Evolutionary conservation across 2,888 invertebrate species (phyloP).

Genomic region (Nemoura dubitans): DNA sequence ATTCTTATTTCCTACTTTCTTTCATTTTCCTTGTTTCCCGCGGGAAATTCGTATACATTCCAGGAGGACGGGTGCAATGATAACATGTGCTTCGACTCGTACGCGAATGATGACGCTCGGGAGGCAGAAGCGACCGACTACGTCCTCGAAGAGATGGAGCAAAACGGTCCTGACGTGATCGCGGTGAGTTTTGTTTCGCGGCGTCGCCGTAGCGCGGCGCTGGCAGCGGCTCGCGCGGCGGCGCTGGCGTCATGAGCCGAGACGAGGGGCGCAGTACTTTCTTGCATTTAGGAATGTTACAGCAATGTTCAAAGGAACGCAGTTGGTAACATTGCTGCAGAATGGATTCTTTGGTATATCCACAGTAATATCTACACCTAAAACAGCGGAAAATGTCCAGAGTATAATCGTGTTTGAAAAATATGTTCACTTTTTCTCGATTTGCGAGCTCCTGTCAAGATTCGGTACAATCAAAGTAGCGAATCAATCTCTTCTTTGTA

Average conservation of each 20-base stretch:
- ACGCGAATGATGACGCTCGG: conserved; percentile 55
- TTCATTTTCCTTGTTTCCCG: background rate
- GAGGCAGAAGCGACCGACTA: conserved; percentile 56
- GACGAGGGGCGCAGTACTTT: conserved; percentile 49
- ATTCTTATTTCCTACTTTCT: no score
- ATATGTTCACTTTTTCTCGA: no score
- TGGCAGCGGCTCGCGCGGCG: conserved; percentile 48
- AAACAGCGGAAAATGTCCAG: no score
- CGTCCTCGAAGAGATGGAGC: conserved; percentile 55
- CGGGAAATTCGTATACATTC: background rate
- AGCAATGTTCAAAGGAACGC: no score
- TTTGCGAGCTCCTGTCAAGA: no score
- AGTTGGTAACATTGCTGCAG: no score
- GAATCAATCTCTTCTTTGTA: no score
- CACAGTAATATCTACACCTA: no score
- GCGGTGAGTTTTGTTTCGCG: conserved; percentile 36
- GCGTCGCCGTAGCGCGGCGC: conserved; percentile 51
- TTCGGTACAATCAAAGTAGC: no score
- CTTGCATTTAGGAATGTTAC: background rate
- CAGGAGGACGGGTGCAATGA: conserved; percentile 24
- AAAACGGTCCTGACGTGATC: conserved; percentile 55
- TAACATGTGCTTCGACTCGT: conserved; percentile 54
- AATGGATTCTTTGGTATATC: no score
- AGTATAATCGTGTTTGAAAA: no score
- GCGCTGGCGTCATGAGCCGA: conserved; percentile 32